Evolutionary conservation across 2,888 invertebrate species (phyloP), one percentile per base, ranked within the genome.

Genomic region (Rhopalosiphum nymphaeae): DNA sequence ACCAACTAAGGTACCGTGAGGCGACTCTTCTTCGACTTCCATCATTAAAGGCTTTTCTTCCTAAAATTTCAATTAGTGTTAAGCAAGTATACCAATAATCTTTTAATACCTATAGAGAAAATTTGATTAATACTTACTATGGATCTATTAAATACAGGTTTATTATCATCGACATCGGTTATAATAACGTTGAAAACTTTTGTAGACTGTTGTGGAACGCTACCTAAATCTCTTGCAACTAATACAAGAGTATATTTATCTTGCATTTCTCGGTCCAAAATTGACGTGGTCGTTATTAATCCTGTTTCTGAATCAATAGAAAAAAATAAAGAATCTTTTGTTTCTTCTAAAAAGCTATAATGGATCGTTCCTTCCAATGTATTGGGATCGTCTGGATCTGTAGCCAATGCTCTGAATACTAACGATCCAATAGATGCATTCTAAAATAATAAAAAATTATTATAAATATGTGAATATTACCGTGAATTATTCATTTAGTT

Each of bases 121-220:
- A 57, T 46, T 0, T 56, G 21, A 36, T 78, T 9, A 10, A 56
- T 29, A 93, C 89, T 25, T 86, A 98, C 98, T 95, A 97, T 96
- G 95, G 96, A 97, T 94, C 98, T 96, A 21, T 96, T 96, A 95
- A 98, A 98, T 94, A 97, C 96, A 0, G 98, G 98, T 95, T 97
- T 97, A 95, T 98, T 98, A 95, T 98, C 98, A 95, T 98, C 98
- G 26, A 98, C 97, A 95, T 98, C 98, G 5, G 97, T 96, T 0
- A 98, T 96, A 91, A 96, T 96, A 36, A 95, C 95, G 78, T 97
- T 97, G 0, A 98, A 96, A 0, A 98, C 97, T 91, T 97, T 96
- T 0, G 98, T 97, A 1, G 97, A 97, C 95, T 97, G 97, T 95
- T 98, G 98, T 26, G 97, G 97, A 0, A 98, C 98, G 89, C 97